phyloP scores from a whole-genome alignment of 2,797 vertebrate species.

The Crax fasciolata region DNA sequence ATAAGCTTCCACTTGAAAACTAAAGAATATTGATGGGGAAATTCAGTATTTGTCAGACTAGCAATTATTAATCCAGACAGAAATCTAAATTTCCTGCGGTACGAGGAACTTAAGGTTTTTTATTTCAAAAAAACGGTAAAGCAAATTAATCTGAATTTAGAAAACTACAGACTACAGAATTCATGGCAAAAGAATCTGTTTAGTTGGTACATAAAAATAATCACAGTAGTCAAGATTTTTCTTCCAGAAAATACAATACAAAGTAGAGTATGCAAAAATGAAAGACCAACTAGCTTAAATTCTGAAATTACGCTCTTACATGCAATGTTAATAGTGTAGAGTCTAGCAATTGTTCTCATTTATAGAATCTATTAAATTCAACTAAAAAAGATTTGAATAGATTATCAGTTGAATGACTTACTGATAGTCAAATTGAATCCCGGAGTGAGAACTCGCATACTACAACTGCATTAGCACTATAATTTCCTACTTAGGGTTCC shows the following conservation, averaged over 20 bases:
- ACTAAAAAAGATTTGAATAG: background rate
- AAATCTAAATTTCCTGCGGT: background rate
- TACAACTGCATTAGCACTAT: background rate
- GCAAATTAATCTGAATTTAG: background rate
- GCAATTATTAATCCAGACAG: background rate
- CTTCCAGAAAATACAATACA: background rate
- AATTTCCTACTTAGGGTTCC: background rate
- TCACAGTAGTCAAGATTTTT: background rate
- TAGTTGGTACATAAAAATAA: background rate
- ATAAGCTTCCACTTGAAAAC: background rate
- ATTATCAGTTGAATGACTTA: background rate
- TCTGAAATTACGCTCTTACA: background rate
- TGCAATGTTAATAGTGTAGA: background rate
- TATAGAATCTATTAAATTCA: background rate
- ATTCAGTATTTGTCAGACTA: background rate
- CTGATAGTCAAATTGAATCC: background rate
- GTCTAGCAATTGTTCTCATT: background rate
- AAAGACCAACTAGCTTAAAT: background rate
- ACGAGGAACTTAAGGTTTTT: background rate
- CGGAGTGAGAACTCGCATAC: background rate
- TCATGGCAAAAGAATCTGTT: background rate
- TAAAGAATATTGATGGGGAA: background rate
- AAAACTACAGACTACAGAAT: background rate
- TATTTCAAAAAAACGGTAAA: background rate
- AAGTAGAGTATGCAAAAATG: background rate